These are phyloP conservation scores for Acropora yongei DNA, from an alignment of 64 coral and sea anemone genomes.

Conservation along the genomic window DNA sequence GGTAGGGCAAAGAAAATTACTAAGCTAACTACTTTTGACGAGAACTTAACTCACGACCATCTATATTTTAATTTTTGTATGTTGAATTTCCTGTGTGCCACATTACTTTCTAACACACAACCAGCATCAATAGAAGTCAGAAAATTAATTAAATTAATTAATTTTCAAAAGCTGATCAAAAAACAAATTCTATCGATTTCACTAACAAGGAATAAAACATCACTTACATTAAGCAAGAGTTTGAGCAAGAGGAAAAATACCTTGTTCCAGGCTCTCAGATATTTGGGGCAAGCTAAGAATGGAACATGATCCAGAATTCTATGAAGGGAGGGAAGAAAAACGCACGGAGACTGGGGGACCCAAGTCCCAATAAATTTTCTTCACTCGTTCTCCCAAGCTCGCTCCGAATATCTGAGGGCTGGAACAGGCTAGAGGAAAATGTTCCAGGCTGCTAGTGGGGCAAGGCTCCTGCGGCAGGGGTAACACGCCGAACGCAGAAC, in stretches of 20 bases:
- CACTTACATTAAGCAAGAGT: no score
- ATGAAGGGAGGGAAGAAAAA: no score
- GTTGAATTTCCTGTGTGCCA: conserved; percentile 14
- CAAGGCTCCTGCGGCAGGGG: not conserved
- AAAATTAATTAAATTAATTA: not conserved
- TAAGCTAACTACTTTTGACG: not conserved
- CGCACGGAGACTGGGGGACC: no score
- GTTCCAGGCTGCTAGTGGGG: not conserved
- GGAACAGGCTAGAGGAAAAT: not conserved
- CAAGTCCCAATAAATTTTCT: no score
- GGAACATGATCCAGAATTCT: no score
- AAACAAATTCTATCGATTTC: no score
- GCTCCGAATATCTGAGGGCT: no score
- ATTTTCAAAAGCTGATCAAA: no score
- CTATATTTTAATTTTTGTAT: not conserved
- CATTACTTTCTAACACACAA: not conserved
- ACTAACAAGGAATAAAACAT: not conserved
- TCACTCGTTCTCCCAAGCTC: no score
- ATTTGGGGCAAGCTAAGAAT: no score
- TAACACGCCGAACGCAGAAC: no score
- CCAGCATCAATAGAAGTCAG: not conserved
- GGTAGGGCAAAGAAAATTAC: not conserved
- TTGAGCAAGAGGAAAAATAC: not conserved
- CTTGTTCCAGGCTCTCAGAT: no score
- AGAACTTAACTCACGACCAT: not conserved